phyloP scores from a whole-genome alignment of 2,113 vertebrate species.

The Nettapus auritus region DNA sequence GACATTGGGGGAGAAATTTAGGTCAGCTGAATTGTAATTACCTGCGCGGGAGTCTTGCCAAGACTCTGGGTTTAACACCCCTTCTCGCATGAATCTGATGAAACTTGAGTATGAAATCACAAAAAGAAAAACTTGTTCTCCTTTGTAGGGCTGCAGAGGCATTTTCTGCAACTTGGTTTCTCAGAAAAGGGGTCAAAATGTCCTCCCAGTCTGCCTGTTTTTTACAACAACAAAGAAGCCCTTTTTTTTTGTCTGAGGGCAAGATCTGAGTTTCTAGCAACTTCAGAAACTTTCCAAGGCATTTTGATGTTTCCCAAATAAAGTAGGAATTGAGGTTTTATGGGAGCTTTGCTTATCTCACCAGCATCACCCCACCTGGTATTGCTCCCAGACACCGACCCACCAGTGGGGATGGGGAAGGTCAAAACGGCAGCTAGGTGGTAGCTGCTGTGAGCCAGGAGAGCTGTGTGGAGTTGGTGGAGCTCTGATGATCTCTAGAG shows the following conservation, averaged over 20 bases:
- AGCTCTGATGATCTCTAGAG: not conserved
- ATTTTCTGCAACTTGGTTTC: not conserved
- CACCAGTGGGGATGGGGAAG: not conserved
- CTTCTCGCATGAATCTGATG: not conserved
- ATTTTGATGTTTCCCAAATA: slow-evolving; percentile 16
- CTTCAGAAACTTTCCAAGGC: not conserved
- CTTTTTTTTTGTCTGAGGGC: not conserved
- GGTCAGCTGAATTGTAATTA: not conserved
- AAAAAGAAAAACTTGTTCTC: not conserved
- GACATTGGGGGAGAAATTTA: not conserved
- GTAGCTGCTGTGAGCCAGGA: not conserved
- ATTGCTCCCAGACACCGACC: not conserved
- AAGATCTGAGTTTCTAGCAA: not conserved
- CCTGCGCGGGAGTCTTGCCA: not conserved
- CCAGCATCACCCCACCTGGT: not conserved
- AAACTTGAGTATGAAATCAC: not conserved
- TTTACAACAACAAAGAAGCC: not conserved
- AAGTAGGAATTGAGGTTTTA: not conserved
- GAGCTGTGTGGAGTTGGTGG: not conserved
- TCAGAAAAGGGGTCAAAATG: not conserved
- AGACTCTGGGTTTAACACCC: not conserved
- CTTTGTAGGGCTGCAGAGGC: not conserved
- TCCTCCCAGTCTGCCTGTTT: not conserved
- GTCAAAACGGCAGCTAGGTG: not conserved
- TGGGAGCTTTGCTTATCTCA: not conserved